A percentile compares a stretch with the other conserved stretches of the same genome.
Conservation (phyloP, 2,888 invertebrate species). For the Drosophila fulvimacula region DNA sequence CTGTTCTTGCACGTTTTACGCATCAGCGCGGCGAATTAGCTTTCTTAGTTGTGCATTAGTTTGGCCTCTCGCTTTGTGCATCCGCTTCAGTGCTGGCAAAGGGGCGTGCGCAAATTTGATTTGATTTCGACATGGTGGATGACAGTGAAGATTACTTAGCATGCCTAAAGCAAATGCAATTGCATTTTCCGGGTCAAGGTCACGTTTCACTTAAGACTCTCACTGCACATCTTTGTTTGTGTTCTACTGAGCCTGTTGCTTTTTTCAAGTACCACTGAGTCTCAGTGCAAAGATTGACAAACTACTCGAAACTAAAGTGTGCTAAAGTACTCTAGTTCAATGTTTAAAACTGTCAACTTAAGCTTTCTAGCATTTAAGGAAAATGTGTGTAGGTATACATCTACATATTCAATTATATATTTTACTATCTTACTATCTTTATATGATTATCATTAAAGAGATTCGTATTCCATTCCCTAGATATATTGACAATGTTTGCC, state of each 20-base stretch:
- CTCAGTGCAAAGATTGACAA: conserved; percentile 27
- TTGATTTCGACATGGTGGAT: conserved; percentile 34
- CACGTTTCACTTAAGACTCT: conserved; percentile 34
- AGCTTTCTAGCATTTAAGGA: neutral
- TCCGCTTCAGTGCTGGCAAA: conserved; percentile 29
- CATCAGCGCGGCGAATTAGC: conserved; percentile 67
- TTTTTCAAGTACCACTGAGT: conserved; percentile 11
- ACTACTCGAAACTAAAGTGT: conserved; percentile 24
- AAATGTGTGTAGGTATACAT: neutral
- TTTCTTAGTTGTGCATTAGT: conserved; percentile 58
- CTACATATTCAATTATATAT: neutral
- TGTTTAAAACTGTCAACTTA: neutral
- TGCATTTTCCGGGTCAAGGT: conserved; percentile 54
- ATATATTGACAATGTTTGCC: neutral
- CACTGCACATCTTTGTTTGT: neutral
- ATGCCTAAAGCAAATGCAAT: conserved; percentile 40
- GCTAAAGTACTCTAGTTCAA: conserved; percentile 15
- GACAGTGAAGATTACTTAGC: conserved; percentile 32
- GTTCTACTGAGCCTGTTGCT: conserved; percentile 34
- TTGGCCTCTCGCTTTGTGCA: conserved; percentile 40
- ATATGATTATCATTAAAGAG: neutral
- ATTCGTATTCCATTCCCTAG: neutral
- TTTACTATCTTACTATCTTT: neutral
- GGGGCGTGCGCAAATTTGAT: conserved; percentile 41
- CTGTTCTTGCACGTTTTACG: conserved; percentile 34